These are phyloP conservation scores for Sphyrna mokarran DNA, from an alignment of 2,113 vertebrate genomes.

Conservation along the genomic window DNA sequence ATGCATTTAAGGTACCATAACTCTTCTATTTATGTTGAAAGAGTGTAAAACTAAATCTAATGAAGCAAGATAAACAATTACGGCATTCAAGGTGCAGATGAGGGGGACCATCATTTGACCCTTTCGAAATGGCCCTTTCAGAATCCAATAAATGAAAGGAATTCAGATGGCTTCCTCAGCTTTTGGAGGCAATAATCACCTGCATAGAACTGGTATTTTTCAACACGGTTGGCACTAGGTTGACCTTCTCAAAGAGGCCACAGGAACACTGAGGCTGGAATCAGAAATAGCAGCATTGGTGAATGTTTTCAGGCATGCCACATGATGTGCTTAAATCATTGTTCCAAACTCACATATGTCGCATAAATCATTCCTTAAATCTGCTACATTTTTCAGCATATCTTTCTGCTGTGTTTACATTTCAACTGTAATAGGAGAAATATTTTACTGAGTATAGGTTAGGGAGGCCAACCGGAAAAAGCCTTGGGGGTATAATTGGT, in stretches of 20 bases:
- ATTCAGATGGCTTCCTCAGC: neutral
- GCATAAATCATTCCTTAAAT: conserved; percentile 24
- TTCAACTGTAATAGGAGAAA: conserved; percentile 21
- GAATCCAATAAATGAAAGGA: conserved; percentile 1
- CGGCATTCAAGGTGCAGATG: neutral
- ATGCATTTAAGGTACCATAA: neutral
- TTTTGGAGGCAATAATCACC: neutral
- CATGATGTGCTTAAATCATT: neutral
- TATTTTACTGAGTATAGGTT: neutral
- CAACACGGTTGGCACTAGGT: neutral
- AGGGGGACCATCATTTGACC: neutral
- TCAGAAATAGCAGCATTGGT: neutral
- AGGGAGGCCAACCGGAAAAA: conserved; percentile 4
- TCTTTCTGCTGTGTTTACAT: conserved; percentile 4
- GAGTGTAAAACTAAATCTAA: neutral
- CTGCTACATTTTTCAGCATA: neutral
- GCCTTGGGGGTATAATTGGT: conserved; percentile 12
- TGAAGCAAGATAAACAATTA: neutral
- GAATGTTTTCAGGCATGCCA: neutral
- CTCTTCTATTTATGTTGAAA: neutral
- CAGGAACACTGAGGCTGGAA: neutral
- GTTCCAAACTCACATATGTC: neutral
- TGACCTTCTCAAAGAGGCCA: conserved; percentile 13
- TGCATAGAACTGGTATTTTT: neutral
- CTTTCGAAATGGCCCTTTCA: neutral